Evolutionary conservation across 2,888 invertebrate genomes (phyloP), one percentile per base, ranked within the genome.

Genomic region (Volucella inflata): DNA sequence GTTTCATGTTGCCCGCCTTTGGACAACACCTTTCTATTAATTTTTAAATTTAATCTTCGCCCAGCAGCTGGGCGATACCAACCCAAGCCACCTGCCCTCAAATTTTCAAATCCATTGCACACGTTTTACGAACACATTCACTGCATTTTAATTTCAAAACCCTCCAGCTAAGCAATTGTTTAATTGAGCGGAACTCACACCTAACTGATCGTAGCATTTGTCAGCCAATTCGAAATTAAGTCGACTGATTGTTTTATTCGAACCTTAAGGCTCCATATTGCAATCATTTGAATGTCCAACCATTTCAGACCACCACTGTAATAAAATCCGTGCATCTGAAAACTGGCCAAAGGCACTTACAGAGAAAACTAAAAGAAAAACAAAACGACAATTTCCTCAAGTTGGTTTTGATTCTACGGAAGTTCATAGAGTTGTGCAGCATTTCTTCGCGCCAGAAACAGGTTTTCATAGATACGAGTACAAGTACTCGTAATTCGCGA

Each of bases 371-470:
- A 36, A 17, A 16, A 38, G 16, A 46, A 57, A 44, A 64, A 42
- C 38, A 60, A 50, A 53, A 30, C 30, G 30, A 30, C 30, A 2
- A 60, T 71, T 70, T 84, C 78, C 79, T 74, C 42, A 48, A 75
- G 30, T 17, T n/a, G 42, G 38, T 65, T n/a, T n/a, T 55, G 36
- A 44, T 55, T 8, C 44, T 74, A 68, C 83, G 83, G 83, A 84
- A 84, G 79, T 71, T 75, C 65, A 57, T 9, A 10, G 30, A 46
- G 40, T 36, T 51, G 36, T n/a, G 40, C 38, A 48, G 67, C 67
- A 72, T 53, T 76, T 51, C 17, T 53, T 53, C 59, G 55, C 53
- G 48, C 50, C 40, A 68, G 46, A 46, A 79, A 38, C 46, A 42
- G 48, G 57, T 70, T 71, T 48, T 12, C 30, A 14, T 30, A 71